Percentiles rank a stretch among this genome's conserved stretches.
phyloP scores from a whole-genome alignment of 2,113 vertebrate species.

The Climacteris rufus region DNA sequence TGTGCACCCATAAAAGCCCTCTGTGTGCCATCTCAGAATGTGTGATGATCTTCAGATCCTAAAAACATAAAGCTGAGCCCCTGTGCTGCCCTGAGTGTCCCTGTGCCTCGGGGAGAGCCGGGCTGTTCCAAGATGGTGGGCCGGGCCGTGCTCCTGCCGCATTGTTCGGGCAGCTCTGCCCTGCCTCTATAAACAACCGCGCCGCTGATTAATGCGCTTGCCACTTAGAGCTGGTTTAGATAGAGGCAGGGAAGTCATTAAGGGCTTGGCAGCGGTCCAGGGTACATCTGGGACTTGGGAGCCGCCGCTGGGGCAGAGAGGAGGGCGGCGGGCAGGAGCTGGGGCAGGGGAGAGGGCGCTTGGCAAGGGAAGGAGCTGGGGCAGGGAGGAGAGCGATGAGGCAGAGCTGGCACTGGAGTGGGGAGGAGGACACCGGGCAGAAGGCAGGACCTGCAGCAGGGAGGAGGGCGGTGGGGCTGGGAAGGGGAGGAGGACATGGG shows the following conservation, averaged over 20 bases:
- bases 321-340: background rate
- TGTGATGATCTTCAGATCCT: background rate
- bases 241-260: conserved; percentile 71
- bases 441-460: too few relatives aligned
- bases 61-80: background rate
- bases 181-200: conserved; percentile 5
- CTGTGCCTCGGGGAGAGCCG: background rate
- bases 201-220: conserved; percentile 8
- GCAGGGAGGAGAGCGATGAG: background rate
- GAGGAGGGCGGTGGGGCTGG: background rate
- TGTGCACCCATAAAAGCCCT: background rate
- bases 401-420: background rate
- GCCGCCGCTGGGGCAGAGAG: background rate
- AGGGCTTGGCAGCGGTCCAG: conserved; percentile 71
- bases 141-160: background rate
- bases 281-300: conserved; percentile 30
- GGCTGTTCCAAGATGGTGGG: background rate
- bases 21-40: rapidly evolving
- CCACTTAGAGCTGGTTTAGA: conserved; percentile 25
- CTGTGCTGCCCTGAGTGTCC: background rate
- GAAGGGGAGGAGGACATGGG: rapidly evolving
- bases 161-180: background rate
- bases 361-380: background rate
- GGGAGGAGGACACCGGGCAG: background rate
- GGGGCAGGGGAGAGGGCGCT: background rate